Base-by-base conservation (phyloP, 1,140 invertebrate genomes). In the Tetraneura akinire region DNA sequence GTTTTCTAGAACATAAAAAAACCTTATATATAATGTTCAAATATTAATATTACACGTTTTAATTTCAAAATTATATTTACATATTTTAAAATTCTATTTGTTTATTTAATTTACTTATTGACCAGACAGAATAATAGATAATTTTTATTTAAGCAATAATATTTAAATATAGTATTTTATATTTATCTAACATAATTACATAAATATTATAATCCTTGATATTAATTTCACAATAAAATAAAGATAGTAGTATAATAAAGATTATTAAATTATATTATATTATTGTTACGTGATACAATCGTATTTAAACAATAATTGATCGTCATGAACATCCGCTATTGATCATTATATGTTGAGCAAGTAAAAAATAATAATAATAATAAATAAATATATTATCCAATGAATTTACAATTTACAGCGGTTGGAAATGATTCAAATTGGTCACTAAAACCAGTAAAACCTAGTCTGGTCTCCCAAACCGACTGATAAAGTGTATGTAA, bases 381-480 rank as follows among this genome's bases (percentile, higher is more conserved):
- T 13, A 23, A 5, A 45, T 68, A 23, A 68, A 47, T 13, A 23
- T 11, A 45, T 68, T 23, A 10, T 47, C 21, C 42, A 68, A 16
- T 47, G 42, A 23, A 26, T 68, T 1, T 47, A 26, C 47, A 68
- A 68, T 68, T 47, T 23, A 68, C 37, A 23, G 21, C 6, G 21
- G 13, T 47, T 68, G 42, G 21, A 68, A 68, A 47, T 68, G n/a
- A 23, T 68, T 68, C 42, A 47, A 68, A 68, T 47, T 23, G 21
- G 37, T 45, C 66, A 16, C 37, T 68, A 68, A 68, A 68, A 68
- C 21, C 66, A 16, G 21, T 68, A 68, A 68, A 68, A 68, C 21
- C 66, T 68, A 68, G 42, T 68, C 66, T 21, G 23, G 45, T n/a
- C n/a, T n/a, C 37, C 21, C 37, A 26, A 45, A 68, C 13, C 0